Conservation (phyloP, 2,797 vertebrate genomes). For the Peromyscus aztecus region DNA sequence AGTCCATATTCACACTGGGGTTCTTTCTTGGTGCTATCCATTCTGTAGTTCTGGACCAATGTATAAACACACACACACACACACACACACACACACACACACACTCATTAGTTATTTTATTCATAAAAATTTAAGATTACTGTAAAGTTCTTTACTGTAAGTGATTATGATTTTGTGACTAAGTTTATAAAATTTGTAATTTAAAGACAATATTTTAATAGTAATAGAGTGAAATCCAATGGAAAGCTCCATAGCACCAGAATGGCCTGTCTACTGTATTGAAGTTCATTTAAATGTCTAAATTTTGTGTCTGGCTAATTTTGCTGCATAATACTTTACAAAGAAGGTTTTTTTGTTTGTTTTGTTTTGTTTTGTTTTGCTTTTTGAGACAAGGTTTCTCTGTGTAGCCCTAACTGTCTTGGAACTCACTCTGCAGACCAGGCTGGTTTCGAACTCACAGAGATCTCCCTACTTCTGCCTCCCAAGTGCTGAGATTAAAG, state of each 20-base stretch:
- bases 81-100: background rate
- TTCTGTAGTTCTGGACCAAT: background rate
- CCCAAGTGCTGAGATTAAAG: background rate
- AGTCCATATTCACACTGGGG: background rate
- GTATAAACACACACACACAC: background rate
- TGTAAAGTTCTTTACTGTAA: background rate
- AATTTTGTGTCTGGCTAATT: background rate
- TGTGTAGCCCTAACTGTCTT: background rate
- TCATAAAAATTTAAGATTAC: background rate
- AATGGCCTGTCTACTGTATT: background rate
- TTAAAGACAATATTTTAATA: background rate
- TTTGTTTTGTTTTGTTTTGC: background rate
- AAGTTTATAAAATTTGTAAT: background rate
- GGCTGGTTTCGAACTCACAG: background rate
- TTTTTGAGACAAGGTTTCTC: background rate
- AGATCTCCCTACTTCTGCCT: background rate
- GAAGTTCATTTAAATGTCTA: background rate
- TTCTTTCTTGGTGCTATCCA: background rate
- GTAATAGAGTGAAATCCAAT: background rate
- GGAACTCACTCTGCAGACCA: background rate
- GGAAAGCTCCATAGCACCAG: background rate
- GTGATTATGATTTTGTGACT: background rate
- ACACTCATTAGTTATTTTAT: background rate
- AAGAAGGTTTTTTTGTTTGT: background rate
- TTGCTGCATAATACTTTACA: background rate